Conservation (phyloP, 1,140 invertebrate species). For the Zaprionus vittiger region DNA sequence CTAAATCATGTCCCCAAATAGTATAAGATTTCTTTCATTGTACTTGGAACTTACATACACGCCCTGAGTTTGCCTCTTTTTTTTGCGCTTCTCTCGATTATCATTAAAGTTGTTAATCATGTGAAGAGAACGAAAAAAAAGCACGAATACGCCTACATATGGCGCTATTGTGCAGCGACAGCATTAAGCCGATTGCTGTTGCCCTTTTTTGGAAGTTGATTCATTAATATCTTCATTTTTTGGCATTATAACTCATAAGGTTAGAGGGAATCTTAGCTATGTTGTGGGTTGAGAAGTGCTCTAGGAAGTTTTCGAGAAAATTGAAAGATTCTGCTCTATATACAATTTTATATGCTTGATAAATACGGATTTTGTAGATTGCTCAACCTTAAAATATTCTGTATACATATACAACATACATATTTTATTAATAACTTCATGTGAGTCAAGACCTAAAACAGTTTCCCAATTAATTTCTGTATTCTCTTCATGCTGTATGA, state of each 20-base stretch:
- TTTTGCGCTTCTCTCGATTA: conserved; percentile 5
- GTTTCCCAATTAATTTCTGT: not conserved
- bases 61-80: not conserved
- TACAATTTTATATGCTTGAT: no score
- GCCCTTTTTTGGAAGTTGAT: not conserved
- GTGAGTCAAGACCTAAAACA: not conserved
- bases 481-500: not conserved
- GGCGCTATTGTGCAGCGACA: conserved; percentile 16
- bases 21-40: conserved; percentile 9
- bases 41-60: conserved; percentile 3
- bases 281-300: not conserved
- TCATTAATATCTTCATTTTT: conserved; percentile 16
- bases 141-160: conserved; percentile 3
- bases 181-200: not conserved
- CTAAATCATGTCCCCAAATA: conserved; percentile 40
- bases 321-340: no score
- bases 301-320: no score
- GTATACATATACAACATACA: not conserved
- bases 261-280: not conserved
- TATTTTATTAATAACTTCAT: not conserved
- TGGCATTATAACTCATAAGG: not conserved
- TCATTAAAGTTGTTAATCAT: conserved; percentile 33
- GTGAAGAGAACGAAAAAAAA: not conserved
- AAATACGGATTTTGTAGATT: no score
- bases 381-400: not conserved